Percentiles rank a stretch among this genome's conserved stretches.
phyloP scores from a whole-genome alignment of 1,140 invertebrate genomes.

The Eufriesea mexicana region DNA sequence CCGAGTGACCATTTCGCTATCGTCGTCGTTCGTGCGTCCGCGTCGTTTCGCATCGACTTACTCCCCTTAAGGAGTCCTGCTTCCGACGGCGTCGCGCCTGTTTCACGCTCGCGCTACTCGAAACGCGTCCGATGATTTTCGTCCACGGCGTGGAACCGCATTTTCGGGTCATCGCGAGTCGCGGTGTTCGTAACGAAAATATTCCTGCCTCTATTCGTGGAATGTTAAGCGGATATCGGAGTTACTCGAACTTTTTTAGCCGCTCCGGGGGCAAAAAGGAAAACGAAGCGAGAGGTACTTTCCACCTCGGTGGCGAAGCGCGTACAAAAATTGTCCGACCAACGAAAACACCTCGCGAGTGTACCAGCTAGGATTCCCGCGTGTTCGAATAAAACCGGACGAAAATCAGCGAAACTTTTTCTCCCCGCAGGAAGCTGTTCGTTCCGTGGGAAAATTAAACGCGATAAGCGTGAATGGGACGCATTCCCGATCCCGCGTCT shows the following conservation, averaged over 20 bases:
- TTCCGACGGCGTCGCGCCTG: neutral
- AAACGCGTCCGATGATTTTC: neutral
- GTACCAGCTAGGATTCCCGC: too few species aligned
- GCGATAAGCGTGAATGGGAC: neutral
- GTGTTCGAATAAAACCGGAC: neutral
- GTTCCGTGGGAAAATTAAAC: neutral
- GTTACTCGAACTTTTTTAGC: neutral
- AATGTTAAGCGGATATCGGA: neutral
- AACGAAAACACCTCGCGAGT: neutral
- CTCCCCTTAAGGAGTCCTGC: neutral
- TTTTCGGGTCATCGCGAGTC: neutral
- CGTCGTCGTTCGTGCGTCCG: neutral
- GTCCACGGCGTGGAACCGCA: too few species aligned
- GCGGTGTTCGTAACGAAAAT: neutral
- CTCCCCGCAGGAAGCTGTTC: too few species aligned
- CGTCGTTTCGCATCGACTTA: neutral
- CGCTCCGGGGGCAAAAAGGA: neutral
- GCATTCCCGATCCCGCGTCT: too few species aligned
- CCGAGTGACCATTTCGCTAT: too few species aligned
- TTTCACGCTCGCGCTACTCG: slow-evolving; percentile 18
- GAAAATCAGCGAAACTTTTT: neutral
- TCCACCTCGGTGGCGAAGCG: neutral
- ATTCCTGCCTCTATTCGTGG: neutral
- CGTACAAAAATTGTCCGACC: neutral
- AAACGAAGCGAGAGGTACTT: slow-evolving; percentile 1